A percentile compares a stretch with the other conserved stretches of the same genome.
phyloP scores from a whole-genome alignment of 2,113 vertebrate genomes.

The Neodontobutis hainanensis region DNA sequence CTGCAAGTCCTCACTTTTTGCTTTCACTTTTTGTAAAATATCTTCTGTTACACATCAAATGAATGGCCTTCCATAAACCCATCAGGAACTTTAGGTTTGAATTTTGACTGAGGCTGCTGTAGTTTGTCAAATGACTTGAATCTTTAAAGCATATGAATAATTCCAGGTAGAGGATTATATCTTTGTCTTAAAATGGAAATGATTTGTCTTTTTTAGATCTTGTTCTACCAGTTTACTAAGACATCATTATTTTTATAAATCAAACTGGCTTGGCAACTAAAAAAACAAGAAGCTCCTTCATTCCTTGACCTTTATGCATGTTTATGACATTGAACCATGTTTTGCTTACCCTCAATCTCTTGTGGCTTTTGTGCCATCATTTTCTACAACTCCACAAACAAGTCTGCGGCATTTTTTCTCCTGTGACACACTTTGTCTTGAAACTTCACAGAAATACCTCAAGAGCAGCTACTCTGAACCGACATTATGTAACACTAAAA shows the following conservation, averaged over 20 bases:
- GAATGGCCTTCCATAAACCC: not conserved
- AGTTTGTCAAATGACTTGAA: no score
- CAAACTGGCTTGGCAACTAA: no score
- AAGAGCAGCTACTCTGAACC: not conserved
- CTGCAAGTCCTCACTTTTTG: no score
- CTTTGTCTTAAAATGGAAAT: no score
- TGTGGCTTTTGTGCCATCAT: not conserved
- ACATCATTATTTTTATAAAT: no score
- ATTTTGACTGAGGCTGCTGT: no score
- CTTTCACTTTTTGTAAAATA: conserved; percentile 1
- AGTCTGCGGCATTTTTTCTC: not conserved
- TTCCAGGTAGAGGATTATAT: no score
- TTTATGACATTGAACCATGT: conserved; percentile 37
- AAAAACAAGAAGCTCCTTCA: not conserved
- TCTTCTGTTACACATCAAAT: not conserved
- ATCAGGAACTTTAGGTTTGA: no score
- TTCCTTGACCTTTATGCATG: conserved; percentile 14
- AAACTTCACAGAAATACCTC: not conserved
- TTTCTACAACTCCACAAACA: conserved; percentile 2
- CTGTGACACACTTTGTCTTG: conserved; percentile 1
- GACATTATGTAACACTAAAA: not conserved
- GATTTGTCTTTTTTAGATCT: no score
- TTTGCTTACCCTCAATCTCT: conserved; percentile 3
- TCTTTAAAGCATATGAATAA: no score
- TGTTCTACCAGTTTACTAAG: no score